phyloP scores from a whole-genome alignment of 2,797 vertebrate species.

The Anomalospiza imberbis region DNA sequence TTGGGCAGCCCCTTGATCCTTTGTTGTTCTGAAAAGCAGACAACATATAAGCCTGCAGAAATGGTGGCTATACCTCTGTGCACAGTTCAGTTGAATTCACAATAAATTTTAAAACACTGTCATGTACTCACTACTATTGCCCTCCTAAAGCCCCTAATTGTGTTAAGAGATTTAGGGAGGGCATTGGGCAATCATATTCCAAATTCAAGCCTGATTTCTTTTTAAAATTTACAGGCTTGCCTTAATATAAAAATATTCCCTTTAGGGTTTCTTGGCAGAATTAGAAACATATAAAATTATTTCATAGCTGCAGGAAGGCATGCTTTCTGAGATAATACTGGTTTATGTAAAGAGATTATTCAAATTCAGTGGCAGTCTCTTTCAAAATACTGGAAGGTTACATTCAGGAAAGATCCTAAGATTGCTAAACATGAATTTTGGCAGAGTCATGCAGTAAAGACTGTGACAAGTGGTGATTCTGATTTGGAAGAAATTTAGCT shows the following conservation, averaged over 20 bases:
- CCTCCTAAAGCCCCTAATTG: not conserved
- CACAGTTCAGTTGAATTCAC: not conserved
- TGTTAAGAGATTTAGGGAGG: not conserved
- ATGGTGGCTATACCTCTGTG: not conserved
- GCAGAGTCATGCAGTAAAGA: not conserved
- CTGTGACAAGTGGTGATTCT: not conserved
- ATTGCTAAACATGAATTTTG: not conserved
- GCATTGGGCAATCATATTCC: not conserved
- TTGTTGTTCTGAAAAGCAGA: not conserved
- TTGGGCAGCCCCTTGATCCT: not conserved
- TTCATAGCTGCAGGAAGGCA: not conserved
- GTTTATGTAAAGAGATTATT: slow-evolving; percentile 13
- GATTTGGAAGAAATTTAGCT: not conserved
- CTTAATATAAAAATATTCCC: not conserved
- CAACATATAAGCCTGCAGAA: accelerated
- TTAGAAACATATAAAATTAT: not conserved
- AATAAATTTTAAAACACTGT: not conserved
- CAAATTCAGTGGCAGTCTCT: not conserved
- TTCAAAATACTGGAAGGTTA: not conserved
- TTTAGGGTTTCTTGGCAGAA: not conserved
- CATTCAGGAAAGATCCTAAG: not conserved
- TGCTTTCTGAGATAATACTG: slow-evolving; percentile 1
- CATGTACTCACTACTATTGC: not conserved
- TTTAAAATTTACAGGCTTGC: slow-evolving; percentile 16
- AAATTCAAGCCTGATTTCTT: not conserved